Percentiles rank a stretch among this genome's conserved stretches.
phyloP scores from a whole-genome alignment of 2,113 vertebrate genomes.

The Verasper variegatus region DNA sequence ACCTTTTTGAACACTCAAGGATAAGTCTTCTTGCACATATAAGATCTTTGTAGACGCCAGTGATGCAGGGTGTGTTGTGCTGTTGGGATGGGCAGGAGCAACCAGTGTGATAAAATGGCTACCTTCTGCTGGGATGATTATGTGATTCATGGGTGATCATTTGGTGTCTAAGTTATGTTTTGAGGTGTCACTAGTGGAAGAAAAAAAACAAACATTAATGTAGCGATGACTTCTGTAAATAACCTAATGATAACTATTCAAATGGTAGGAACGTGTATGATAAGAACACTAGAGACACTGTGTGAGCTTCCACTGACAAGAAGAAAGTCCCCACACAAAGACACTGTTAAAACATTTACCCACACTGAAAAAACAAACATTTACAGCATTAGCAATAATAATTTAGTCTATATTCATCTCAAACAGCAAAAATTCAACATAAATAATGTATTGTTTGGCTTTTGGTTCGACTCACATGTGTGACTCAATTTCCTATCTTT shows the following conservation, averaged over 20 bases:
- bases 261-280: neutral
- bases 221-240: neutral
- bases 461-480: neutral
- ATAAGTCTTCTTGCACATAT: neutral
- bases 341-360: neutral
- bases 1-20: neutral
- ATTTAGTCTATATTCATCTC: neutral
- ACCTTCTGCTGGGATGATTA: neutral
- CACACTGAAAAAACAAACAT: neutral
- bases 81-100: neutral
- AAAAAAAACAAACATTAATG: neutral
- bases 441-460: constrained; percentile 11
- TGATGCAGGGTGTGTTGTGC: neutral
- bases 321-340: neutral
- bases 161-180: neutral
- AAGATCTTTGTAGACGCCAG: constrained; percentile 17
- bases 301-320: neutral
- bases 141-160: neutral
- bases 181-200: neutral
- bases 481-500: neutral
- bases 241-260: neutral
- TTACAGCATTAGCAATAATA: neutral
- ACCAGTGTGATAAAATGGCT: neutral
- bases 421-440: neutral
- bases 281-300: neutral